Evolutionary conservation across 1,140 invertebrate species (phyloP), one percentile per base, ranked within the genome.

Genomic region (Zophobas morio): DNA sequence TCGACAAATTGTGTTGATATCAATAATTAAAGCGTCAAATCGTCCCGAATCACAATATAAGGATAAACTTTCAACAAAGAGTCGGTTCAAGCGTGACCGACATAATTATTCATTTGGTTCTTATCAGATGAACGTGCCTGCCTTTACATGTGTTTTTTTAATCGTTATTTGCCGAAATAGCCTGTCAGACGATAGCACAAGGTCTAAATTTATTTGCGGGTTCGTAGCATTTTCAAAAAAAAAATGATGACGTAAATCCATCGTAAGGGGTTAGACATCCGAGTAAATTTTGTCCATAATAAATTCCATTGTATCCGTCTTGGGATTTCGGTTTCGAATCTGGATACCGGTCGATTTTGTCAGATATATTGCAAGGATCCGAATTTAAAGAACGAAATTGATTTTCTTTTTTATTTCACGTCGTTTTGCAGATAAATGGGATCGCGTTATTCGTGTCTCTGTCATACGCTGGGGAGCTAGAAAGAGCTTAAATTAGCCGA

Each of bases 141-240:
- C 20, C 49, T 51, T 51, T 51, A 51, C 49, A 51, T 51, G 49
- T 51, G 49, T 51, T 51, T 51, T 51, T 51, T 51, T 6, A 51
- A 6, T 51, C 49, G n/a, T 6, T 51, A n/a, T 51, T 46, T 46
- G 6, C 42, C 42, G 20, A 20, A 20, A 20, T 20, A 20, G 20
- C 42, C 42, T 46, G 42, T 46, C 42, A 46, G 6, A 46, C 6
- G 20, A 20, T 20, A 20, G 20, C 20, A 20, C 20, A 20, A 20
- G 20, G 20, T 20, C 20, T 20, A 20, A 20, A 20, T 20, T 20
- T 20, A 20, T 20, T 20, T 20, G 20, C 20, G 20, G 20, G 20
- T 20, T 20, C 20, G 20, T 20, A 20, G 20, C 20, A 20, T 20
- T 20, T 20, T 20, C 20, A 20, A 20, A 20, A 20, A 20, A 20